Base-by-base conservation (phyloP, 2,888 invertebrate genomes). In the Apotomis betuletana region DNA sequence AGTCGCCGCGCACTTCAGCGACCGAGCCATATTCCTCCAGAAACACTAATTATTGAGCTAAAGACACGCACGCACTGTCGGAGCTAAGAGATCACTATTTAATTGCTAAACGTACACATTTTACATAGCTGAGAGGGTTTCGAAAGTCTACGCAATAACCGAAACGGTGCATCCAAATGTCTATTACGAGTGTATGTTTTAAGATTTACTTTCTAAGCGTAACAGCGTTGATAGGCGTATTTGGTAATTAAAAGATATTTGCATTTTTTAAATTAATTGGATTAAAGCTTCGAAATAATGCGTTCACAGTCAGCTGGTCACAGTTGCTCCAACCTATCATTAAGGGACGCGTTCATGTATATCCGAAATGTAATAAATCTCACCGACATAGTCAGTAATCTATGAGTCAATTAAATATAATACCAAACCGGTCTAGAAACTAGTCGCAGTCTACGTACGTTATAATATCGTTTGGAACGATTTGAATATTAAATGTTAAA, bases 141-240 rank as follows among this genome's bases (percentile, higher is more conserved):
- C 87, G 92, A 92, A 92, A 92, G 91, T 91, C 82, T 82, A 83
- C 75, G 79, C 87, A 88, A 75, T 79, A 74, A 89, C 85, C 90
- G 90, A 85, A 84, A 91, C 92, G 87, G 79, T 79, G 83, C 84
- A 86, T 85, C 77, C 77, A 78, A 77, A 76, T 76, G 36, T 44
- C 52, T 68, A 70, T 65, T 67, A 70, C 70, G 69, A 65, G 70
- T 67, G 49, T 41, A 46, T 61, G 74, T 6, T 75, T 67, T 58
- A 65, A 75, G 75, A 74, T 78, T 79, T 80, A 83, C 85, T 85
- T 85, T 86, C 85, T 86, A 85, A 82, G 81, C 78, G 74, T 76
- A 76, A 80, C 78, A 78, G 57, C 67, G 68, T 52, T 63, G 62
- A 63, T 65, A 59, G 63, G 54, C 64, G 38, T 62, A 62, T 63